These are phyloP conservation scores for Hippocampus zosterae DNA, from an alignment of 2,113 vertebrate genomes.

Conservation along the genomic window DNA sequence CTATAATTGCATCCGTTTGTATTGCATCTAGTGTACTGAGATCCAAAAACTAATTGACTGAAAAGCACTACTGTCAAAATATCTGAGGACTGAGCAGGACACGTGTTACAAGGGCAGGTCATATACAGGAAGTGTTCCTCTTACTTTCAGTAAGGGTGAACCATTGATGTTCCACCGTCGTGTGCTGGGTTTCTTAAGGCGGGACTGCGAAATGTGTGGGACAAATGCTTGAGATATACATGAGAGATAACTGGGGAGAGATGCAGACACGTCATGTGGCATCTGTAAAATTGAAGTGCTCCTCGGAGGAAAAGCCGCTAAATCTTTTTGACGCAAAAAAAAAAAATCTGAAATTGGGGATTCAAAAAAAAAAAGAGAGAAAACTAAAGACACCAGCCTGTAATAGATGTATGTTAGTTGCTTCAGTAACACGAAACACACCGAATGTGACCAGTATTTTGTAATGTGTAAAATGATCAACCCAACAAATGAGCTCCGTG, in stretches of 20 bases:
- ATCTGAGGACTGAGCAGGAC: constrained; percentile 29
- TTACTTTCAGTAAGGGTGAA: constrained; percentile 73
- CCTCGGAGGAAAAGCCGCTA: not conserved
- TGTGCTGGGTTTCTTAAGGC: constrained; percentile 68
- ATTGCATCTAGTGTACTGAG: constrained; percentile 3
- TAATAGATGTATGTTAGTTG: constrained; percentile 36
- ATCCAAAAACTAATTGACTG: constrained; percentile 6
- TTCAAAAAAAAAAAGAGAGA: not conserved
- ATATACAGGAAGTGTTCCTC: constrained; percentile 22
- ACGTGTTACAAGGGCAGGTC: constrained; percentile 16
- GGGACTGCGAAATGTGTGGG: constrained; percentile 66
- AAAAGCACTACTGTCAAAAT: constrained; percentile 16
- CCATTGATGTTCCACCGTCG: constrained; percentile 66
- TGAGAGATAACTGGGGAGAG: not conserved
- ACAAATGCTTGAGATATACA: constrained; percentile 46
- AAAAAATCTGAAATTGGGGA: not conserved
- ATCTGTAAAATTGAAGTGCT: not conserved
- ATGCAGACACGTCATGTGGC: not conserved
- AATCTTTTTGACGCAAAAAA: not conserved
- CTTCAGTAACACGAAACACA: constrained; percentile 56
- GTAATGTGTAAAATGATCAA: not conserved
- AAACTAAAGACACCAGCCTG: not conserved
- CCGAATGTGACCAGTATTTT: constrained; percentile 61
- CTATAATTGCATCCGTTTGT: not conserved
- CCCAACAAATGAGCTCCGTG: constrained; percentile 11